phyloP scores from a whole-genome alignment of 1,140 invertebrate genomes.

The Linepithema humile region DNA sequence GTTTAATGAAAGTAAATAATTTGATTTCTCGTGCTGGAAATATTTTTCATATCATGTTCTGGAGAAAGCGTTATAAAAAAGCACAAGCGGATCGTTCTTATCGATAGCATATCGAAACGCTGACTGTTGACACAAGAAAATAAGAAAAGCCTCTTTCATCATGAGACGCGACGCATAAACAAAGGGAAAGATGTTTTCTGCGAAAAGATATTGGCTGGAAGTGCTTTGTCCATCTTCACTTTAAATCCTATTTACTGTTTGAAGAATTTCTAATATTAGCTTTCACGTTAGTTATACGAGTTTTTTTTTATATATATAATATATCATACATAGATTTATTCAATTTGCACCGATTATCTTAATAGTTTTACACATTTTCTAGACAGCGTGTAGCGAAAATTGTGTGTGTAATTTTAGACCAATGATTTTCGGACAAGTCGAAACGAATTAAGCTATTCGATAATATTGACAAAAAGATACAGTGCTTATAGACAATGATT shows the following conservation, averaged over 20 bases:
- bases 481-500: constrained; percentile 34
- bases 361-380: neutral
- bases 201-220: neutral
- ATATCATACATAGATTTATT: neutral
- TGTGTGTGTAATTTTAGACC: neutral
- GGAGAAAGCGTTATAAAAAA: neutral
- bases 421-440: neutral
- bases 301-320: neutral
- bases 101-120: neutral
- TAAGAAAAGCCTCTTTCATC: neutral
- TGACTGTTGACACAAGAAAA: neutral
- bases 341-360: neutral
- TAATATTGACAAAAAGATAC: constrained; percentile 4
- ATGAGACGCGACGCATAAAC: neutral
- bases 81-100: neutral
- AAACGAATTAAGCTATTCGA: neutral
- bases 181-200: neutral
- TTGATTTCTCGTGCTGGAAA: neutral
- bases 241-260: neutral
- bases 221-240: neutral
- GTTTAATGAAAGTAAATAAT: constrained; percentile 20
- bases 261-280: constrained; percentile 28
- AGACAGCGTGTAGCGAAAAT: too few relatives aligned
- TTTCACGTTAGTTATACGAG: neutral
- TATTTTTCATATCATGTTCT: neutral